Evolutionary conservation across 2,797 vertebrate genomes (phyloP).

Genomic region (Rhincodon typus): DNA sequence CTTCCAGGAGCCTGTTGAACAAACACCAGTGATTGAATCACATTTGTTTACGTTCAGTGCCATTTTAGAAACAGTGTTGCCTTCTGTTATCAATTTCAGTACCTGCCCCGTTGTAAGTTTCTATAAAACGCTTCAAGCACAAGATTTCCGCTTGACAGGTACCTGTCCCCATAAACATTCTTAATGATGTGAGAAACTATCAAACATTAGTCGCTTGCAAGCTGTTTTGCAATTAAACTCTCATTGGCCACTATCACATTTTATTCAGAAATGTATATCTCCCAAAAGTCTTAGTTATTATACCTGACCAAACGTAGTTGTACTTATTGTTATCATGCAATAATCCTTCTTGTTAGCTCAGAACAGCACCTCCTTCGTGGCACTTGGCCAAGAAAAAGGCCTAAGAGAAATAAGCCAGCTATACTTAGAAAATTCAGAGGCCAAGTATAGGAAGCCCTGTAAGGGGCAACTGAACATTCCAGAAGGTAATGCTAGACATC

Average conservation of each 20-base stretch:
- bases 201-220: neutral
- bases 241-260: neutral
- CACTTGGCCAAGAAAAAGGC: too few relatives aligned
- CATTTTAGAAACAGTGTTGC: neutral
- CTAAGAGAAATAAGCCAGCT: too few relatives aligned
- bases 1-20: neutral
- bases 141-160: neutral
- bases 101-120: neutral
- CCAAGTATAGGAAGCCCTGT: too few relatives aligned
- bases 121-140: neutral
- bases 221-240: neutral
- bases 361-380: too few relatives aligned
- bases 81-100: neutral
- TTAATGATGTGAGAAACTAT: neutral
- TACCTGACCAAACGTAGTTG: too few relatives aligned
- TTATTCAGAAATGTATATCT: neutral
- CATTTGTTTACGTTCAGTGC: neutral
- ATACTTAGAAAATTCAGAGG: too few relatives aligned
- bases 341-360: too few relatives aligned
- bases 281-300: too few relatives aligned
- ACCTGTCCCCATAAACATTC: neutral
- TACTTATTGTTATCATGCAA: too few relatives aligned
- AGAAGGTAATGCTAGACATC: too few relatives aligned
- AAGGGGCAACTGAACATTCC: too few relatives aligned
- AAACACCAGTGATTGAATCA: neutral